phyloP scores from a whole-genome alignment of 2,113 vertebrate genomes.

The Tragelaphus imberbis region DNA sequence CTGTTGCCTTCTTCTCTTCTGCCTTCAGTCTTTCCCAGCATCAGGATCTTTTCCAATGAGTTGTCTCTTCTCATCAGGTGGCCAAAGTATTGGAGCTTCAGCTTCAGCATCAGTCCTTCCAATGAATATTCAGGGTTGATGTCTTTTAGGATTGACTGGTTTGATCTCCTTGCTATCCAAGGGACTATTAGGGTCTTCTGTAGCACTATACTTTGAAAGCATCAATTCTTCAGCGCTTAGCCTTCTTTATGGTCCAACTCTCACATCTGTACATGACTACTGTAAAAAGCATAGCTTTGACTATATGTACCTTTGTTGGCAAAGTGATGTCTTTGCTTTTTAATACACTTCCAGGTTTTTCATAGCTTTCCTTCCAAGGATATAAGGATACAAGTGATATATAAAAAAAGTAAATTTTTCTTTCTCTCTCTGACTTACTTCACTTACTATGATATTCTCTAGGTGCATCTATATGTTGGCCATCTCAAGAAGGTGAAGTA shows the following conservation, averaged over 20 bases:
- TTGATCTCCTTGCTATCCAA: background rate
- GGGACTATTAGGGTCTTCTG: background rate
- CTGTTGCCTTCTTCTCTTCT: background rate
- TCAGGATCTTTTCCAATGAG: background rate
- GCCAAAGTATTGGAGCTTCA: background rate
- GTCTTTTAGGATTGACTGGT: background rate
- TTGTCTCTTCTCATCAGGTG: background rate
- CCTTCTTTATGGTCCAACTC: background rate
- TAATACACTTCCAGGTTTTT: background rate
- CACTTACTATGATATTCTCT: background rate
- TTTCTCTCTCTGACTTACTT: background rate
- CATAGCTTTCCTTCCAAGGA: background rate
- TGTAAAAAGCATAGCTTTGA: background rate
- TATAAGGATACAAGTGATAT: background rate
- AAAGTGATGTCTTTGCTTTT: background rate
- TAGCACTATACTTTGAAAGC: background rate
- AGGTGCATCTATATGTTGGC: background rate
- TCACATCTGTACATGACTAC: background rate
- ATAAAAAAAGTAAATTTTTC: background rate
- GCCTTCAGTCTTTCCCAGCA: background rate
- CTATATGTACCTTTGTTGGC: background rate
- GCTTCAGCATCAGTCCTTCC: background rate
- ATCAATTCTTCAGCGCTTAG: background rate
- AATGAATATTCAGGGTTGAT: background rate
- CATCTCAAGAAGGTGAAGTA: background rate